Percentiles rank a stretch among this genome's conserved stretches.
Conservation (phyloP, 2,888 invertebrate genomes). For the Ganaspis brasiliensis region DNA sequence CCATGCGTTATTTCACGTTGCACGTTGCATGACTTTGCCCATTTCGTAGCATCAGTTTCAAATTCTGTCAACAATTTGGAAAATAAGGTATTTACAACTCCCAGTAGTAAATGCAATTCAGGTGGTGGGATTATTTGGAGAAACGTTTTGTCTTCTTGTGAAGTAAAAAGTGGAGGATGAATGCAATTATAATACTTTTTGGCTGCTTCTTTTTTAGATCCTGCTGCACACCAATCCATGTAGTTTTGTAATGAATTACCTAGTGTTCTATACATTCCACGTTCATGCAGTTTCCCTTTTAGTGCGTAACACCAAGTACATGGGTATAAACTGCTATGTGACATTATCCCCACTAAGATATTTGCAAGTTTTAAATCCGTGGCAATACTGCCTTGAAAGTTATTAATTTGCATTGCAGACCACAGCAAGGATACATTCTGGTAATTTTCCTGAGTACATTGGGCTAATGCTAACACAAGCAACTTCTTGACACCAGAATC, state of each 20-base stretch:
- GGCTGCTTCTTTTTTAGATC: neutral
- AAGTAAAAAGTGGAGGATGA: constrained; percentile 26
- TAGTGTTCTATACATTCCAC: constrained; percentile 19
- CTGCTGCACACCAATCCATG: constrained; percentile 13
- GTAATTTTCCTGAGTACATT: constrained; percentile 47
- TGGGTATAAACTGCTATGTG: constrained; percentile 38
- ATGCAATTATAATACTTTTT: constrained; percentile 36
- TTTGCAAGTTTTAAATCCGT: constrained; percentile 47
- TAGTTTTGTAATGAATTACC: constrained; percentile 24
- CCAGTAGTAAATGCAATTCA: constrained; percentile 5
- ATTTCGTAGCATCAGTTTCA: constrained; percentile 15
- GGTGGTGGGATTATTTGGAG: neutral
- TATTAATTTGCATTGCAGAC: constrained; percentile 31
- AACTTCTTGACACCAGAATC: constrained; percentile 41
- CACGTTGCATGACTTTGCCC: constrained; percentile 33
- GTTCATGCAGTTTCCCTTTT: constrained; percentile 29
- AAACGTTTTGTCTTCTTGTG: neutral
- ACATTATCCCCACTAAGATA: constrained; percentile 45
- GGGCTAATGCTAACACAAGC: constrained; percentile 25
- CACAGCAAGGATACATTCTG: constrained; percentile 42
- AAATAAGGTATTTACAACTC: constrained; percentile 20
- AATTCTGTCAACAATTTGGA: constrained; percentile 19
- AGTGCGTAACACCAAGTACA: constrained; percentile 46
- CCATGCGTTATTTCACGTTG: constrained; percentile 38
- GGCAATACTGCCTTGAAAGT: constrained; percentile 40